Conservation (phyloP, 2,113 vertebrate genomes). For the Platysteira castanea region DNA sequence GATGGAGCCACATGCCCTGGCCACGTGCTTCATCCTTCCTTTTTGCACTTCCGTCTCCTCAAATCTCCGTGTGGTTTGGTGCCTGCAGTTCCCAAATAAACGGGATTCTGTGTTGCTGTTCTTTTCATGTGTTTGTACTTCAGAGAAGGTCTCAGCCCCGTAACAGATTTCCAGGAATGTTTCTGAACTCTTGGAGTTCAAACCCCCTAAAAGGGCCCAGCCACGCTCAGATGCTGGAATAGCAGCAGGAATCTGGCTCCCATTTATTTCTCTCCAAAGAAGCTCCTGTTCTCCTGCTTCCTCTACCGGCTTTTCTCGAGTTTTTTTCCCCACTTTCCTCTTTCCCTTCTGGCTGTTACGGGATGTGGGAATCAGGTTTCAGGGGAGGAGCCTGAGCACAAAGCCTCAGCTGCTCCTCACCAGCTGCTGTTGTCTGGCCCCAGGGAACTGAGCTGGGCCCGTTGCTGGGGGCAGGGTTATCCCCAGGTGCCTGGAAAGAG, state of each 20-base stretch:
- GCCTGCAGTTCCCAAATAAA: neutral
- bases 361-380: neutral
- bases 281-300: neutral
- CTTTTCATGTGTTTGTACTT: neutral
- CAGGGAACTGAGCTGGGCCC: neutral
- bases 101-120: neutral
- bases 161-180: neutral
- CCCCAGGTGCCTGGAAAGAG: neutral
- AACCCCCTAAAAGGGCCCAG: neutral
- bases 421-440: neutral
- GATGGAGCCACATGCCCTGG: neutral
- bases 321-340: neutral
- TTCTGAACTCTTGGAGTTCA: neutral
- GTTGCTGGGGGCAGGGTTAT: neutral
- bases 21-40: neutral
- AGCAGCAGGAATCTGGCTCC: neutral
- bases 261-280: neutral
- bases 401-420: neutral
- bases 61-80: neutral
- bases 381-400: neutral
- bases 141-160: neutral
- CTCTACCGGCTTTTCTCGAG: neutral
- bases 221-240: neutral
- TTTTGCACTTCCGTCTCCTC: neutral
- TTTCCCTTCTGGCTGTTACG: rapidly evolving